phyloP scores from a whole-genome alignment of 1,140 invertebrate genomes.

The Parasteatoda tepidariorum region DNA sequence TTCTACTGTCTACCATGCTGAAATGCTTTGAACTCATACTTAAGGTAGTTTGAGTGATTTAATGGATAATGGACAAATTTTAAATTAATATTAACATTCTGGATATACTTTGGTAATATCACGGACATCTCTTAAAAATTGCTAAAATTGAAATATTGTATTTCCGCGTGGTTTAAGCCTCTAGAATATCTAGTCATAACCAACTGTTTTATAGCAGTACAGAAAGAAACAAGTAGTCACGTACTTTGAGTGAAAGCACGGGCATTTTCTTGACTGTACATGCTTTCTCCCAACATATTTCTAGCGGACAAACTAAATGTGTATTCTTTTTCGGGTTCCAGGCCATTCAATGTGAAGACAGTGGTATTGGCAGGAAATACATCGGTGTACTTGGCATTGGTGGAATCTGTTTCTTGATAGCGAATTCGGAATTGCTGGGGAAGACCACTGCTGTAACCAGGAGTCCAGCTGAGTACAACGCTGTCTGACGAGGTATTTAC shows the following conservation, averaged over 20 bases:
- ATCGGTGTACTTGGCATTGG: conserved; percentile 73
- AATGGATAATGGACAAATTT: no score
- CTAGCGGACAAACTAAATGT: conserved; percentile 87
- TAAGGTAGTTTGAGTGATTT: no score
- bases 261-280: conserved; percentile 47
- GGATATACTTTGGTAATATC: no score
- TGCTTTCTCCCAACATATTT: conserved; percentile 86
- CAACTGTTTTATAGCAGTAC: background rate
- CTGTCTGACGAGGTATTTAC: conserved; percentile 87
- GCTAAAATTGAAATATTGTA: no score
- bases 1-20: no score
- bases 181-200: no score
- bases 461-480: conserved; percentile 86
- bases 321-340: conserved; percentile 86
- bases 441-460: conserved; percentile 94
- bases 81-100: no score
- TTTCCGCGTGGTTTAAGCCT: no score
- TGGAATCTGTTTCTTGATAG: conserved; percentile 71
- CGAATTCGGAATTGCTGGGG: conserved; percentile 83
- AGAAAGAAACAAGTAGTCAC: background rate
- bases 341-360: conserved; percentile 76
- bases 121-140: no score
- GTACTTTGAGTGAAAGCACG: conserved; percentile 51
- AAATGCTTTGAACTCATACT: no score
- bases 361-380: conserved; percentile 80